Conservation (phyloP, 2,113 vertebrate species). For the Riparia riparia region DNA sequence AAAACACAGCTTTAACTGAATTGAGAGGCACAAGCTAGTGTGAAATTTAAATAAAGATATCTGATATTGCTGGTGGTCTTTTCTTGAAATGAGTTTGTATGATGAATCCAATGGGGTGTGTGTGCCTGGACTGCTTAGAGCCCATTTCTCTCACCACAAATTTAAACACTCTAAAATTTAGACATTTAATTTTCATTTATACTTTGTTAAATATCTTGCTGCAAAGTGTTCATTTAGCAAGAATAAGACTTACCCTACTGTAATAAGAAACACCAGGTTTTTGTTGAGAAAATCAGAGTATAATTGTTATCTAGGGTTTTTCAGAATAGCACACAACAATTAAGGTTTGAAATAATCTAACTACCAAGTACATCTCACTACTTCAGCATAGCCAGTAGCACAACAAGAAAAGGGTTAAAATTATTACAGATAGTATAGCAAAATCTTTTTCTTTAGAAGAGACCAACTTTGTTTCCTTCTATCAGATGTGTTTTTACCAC, state of each 20-base stretch:
- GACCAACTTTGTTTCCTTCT: background rate
- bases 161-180: background rate
- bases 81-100: background rate
- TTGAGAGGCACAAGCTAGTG: background rate
- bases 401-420: background rate
- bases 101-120: background rate
- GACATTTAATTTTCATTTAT: background rate
- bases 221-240: background rate
- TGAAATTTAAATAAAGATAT: background rate
- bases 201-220: background rate
- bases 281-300: background rate
- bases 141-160: background rate
- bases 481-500: background rate
- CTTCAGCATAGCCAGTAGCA: background rate
- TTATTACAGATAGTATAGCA: background rate
- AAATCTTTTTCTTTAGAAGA: background rate
- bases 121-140: background rate
- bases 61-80: background rate
- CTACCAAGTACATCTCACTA: background rate
- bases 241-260: background rate
- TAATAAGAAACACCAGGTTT: background rate
- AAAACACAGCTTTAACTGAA: background rate
- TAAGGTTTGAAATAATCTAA: background rate
- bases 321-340: background rate
- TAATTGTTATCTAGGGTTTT: background rate